Percentiles rank a stretch among this genome's conserved stretches.
These are phyloP conservation scores for Grammomys dolichurus DNA, from an alignment of 2,113 vertebrate species.

Conservation along the genomic window DNA sequence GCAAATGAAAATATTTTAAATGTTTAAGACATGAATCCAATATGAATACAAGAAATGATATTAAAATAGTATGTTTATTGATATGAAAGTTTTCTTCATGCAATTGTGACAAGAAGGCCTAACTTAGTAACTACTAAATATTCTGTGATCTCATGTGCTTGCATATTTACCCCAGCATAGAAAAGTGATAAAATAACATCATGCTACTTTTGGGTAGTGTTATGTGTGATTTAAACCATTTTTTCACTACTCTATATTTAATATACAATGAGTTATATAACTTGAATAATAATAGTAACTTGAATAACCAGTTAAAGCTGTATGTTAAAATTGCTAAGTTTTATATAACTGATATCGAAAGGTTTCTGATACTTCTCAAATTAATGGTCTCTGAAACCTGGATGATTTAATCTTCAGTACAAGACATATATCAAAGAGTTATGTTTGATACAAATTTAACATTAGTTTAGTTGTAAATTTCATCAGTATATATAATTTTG, in stretches of 20 bases:
- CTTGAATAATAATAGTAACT: background rate
- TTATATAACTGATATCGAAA: slow-evolving; percentile 13
- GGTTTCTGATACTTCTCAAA: slow-evolving; percentile 13
- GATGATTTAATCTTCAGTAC: slow-evolving; percentile 19
- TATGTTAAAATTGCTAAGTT: slow-evolving; percentile 12
- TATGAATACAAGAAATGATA: slow-evolving; percentile 25
- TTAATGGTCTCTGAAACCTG: slow-evolving; percentile 8
- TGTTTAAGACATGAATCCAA: slow-evolving; percentile 18
- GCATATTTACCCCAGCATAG: background rate
- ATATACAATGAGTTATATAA: slow-evolving; percentile 2
- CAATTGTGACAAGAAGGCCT: slow-evolving; percentile 1
- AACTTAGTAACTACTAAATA: background rate
- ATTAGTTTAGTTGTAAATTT: slow-evolving; percentile 28
- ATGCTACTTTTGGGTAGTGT: background rate
- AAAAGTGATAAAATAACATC: slow-evolving; percentile 20
- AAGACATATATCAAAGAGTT: slow-evolving; percentile 38
- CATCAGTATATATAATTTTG: background rate
- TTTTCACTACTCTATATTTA: slow-evolving; percentile 4
- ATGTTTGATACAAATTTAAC: background rate
- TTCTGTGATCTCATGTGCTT: background rate
- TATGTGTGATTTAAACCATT: background rate
- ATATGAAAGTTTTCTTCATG: slow-evolving; percentile 16
- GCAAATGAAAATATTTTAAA: slow-evolving; percentile 42
- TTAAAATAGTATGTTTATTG: background rate
- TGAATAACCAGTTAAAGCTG: background rate